These are phyloP conservation scores for Lasioglossum calceatum DNA, from an alignment of 2,888 invertebrate genomes.

Conservation along the genomic window DNA sequence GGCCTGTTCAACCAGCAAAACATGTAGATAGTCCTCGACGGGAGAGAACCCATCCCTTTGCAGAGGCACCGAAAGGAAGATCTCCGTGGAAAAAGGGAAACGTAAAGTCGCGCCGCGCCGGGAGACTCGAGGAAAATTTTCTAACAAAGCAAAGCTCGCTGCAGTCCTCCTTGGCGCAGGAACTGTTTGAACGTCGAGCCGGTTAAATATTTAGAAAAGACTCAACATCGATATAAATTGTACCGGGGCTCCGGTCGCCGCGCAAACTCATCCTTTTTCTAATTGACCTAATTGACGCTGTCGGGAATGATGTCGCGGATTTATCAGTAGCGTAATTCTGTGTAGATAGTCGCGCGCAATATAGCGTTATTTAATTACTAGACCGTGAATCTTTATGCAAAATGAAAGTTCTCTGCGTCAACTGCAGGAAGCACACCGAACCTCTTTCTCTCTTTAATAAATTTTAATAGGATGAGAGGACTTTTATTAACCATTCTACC, in stretches of 20 bases:
- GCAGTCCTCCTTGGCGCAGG: conserved; percentile 15
- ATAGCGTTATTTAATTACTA: neutral
- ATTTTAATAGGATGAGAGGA: neutral
- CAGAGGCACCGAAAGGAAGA: neutral
- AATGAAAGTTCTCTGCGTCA: neutral
- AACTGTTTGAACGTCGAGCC: conserved; percentile 31
- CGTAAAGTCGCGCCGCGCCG: neutral
- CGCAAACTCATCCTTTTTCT: neutral
- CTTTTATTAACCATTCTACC: neutral
- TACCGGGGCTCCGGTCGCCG: neutral
- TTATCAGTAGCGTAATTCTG: neutral
- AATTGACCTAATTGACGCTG: neutral
- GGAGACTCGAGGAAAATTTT: conserved; percentile 29
- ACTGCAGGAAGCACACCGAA: neutral
- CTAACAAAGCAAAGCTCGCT: conserved; percentile 24
- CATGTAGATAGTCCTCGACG: conserved; percentile 51
- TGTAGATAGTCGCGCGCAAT: neutral
- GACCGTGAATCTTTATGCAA: neutral
- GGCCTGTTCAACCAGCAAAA: conserved; percentile 55
- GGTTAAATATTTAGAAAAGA: conserved; percentile 54
- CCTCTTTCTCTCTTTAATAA: neutral
- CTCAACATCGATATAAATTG: conserved; percentile 28
- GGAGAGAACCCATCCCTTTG: neutral
- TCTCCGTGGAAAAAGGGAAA: neutral
- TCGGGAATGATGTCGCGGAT: neutral